Evolutionary conservation across 2,888 invertebrate species (phyloP).

Genomic region (Suillia variegata): DNA sequence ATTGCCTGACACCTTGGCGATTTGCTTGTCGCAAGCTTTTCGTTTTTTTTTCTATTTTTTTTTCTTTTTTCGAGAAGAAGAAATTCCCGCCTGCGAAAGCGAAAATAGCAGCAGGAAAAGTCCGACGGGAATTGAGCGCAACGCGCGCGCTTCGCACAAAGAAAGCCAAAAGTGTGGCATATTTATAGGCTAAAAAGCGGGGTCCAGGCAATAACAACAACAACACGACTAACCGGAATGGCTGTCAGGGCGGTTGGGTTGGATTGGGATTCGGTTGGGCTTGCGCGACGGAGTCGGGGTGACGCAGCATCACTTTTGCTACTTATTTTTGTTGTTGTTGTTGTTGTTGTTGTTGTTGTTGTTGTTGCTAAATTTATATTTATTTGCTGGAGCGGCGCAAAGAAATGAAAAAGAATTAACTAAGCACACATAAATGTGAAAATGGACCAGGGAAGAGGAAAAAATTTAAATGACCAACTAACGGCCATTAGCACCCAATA

Average conservation of each 20-base stretch:
- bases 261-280: no score
- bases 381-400: slow-evolving; percentile 38
- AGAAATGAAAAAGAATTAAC: slow-evolving; percentile 22
- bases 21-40: slow-evolving; percentile 25
- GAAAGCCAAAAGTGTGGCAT: slow-evolving; percentile 15
- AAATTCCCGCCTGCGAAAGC: background rate
- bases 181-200: slow-evolving; percentile 20
- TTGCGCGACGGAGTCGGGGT: no score
- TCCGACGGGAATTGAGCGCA: slow-evolving; percentile 46
- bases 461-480: slow-evolving; percentile 31
- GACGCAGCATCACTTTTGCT: background rate
- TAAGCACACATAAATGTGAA: slow-evolving; percentile 21
- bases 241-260: no score
- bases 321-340: no score
- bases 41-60: background rate
- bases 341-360: no score
- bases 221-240: no score
- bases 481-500: slow-evolving; percentile 34
- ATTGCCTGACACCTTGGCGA: slow-evolving; percentile 52
- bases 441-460: slow-evolving; percentile 5
- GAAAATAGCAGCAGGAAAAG: slow-evolving; percentile 10
- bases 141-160: no score
- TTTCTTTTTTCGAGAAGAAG: slow-evolving; percentile 3
- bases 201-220: background rate
- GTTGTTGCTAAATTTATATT: slow-evolving; percentile 50